Base-by-base conservation (phyloP, 2,113 vertebrate genomes). In the Sebastes fasciatus region DNA sequence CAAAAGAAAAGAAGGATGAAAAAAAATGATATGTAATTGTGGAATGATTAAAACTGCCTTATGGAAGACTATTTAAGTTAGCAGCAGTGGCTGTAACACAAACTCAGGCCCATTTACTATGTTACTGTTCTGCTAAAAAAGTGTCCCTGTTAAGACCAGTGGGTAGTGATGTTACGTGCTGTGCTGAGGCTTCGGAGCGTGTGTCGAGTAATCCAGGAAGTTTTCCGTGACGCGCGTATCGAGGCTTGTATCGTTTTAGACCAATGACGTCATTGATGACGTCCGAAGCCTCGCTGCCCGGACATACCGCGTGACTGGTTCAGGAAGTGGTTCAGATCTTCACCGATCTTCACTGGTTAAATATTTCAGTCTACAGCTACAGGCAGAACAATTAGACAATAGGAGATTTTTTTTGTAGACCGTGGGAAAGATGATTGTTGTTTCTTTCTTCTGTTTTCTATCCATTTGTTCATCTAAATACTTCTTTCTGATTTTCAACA, bases 401-500 rank as follows among this genome's bases (percentile, higher is more conserved):
- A 40, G 5, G 12, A 26, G 12, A 62, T 3, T 34, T 26, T 1
- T 54, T 19, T 51, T 34, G 58, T 19, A 13, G 1, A 34, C 49
- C 45, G 5, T 51, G n/a, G 19, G 17, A n/a, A 40, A 7, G 51
- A 21, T 40, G n/a, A 48, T 42, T 61, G 12, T 23, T 46, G 19
- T 48, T 2, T 70, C 0, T 62, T 46, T 74, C 23, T 71, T 48
- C 1, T 34, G 8, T 58, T 64, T 46, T 70, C 13, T 74, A n/a
- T 21, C 21, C 21, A 23, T 45, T 21, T 60, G 6, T 84, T 45
- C 46, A 17, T 43, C 5, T 42, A 12, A 71, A n/a, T 60, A 7
- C 11, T 16, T 74, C 64, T 55, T 57, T 11, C 16, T 79, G 17
- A 10, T 55, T 68, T 82, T 23, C 21, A 40, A 66, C 63, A 43